Conservation (phyloP, 2,113 vertebrate genomes). For the Stegastes partitus region DNA sequence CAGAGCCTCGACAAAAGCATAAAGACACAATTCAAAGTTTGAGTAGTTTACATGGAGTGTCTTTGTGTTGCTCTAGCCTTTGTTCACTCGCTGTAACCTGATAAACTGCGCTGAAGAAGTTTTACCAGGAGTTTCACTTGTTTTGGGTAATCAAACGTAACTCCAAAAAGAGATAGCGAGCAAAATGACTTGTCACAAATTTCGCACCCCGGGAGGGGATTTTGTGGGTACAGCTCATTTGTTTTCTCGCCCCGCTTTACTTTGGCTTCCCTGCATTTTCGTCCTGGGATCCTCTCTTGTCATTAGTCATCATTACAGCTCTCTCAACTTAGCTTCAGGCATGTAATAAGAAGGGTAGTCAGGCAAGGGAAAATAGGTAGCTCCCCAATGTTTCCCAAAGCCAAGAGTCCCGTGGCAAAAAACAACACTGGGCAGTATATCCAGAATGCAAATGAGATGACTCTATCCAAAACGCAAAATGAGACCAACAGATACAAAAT, state of each 20-base stretch:
- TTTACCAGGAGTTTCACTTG: constrained; percentile 51
- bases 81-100: constrained; percentile 63
- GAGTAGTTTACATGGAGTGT: constrained; percentile 35
- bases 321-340: constrained; percentile 63
- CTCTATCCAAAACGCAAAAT: constrained; percentile 11
- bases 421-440: constrained; percentile 18
- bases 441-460: constrained; percentile 55
- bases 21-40: constrained; percentile 42
- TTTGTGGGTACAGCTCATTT: constrained; percentile 45
- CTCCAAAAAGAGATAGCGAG: constrained; percentile 35
- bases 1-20: constrained; percentile 11
- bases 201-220: constrained; percentile 19
- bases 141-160: constrained; percentile 46
- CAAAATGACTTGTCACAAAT: constrained; percentile 60
- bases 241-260: constrained; percentile 30
- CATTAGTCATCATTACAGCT: constrained; percentile 76
- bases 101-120: constrained; percentile 55
- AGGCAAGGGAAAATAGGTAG: constrained; percentile 61
- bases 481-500: not conserved
- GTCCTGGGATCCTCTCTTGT: constrained; percentile 49
- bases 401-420: constrained; percentile 38
- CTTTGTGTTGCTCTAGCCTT: constrained; percentile 56
- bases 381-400: constrained; percentile 52
- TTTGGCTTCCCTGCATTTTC: constrained; percentile 44
- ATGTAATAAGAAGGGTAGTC: constrained; percentile 60